Conservation (phyloP, 2,797 vertebrate species). For the Spondyliosoma cantharus region DNA sequence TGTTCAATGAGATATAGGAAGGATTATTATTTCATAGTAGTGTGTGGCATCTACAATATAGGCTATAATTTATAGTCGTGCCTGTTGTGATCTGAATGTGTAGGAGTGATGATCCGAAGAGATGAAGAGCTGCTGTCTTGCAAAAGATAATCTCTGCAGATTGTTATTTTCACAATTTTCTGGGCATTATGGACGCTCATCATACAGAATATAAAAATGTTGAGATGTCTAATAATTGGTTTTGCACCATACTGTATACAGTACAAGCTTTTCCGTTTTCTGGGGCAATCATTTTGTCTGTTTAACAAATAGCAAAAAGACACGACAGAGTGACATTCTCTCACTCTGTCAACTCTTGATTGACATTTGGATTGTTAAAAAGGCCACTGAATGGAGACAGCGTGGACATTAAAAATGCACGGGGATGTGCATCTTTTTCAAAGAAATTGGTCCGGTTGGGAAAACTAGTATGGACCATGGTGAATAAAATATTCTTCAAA, state of each 20-base stretch:
- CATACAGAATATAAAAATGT: slow-evolving; percentile 5
- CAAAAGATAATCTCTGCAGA: slow-evolving; percentile 64
- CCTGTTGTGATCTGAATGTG: slow-evolving; percentile 25
- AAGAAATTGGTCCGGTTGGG: not conserved
- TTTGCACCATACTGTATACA: not conserved
- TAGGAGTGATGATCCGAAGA: slow-evolving; percentile 35
- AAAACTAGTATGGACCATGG: not conserved
- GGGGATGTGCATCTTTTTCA: not conserved
- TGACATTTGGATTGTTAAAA: not conserved
- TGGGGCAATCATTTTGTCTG: not conserved
- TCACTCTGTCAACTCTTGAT: not conserved
- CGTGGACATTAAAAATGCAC: slow-evolving; percentile 5
- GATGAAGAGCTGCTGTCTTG: slow-evolving; percentile 42
- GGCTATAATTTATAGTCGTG: slow-evolving; percentile 7
- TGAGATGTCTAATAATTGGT: slow-evolving; percentile 7
- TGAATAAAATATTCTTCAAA: not conserved
- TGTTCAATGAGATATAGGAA: not conserved
- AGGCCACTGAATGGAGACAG: not conserved
- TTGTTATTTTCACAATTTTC: slow-evolving; percentile 36
- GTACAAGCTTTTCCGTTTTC: not conserved
- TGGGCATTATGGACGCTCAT: slow-evolving; percentile 45
- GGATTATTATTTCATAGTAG: slow-evolving; percentile 10
- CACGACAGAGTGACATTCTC: too few relatives aligned
- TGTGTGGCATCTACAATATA: not conserved
- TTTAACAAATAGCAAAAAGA: not conserved